Evolutionary conservation across 2,113 vertebrate species (phyloP), one percentile per base, ranked within the genome.

Genomic region (Eurystomus gularis): DNA sequence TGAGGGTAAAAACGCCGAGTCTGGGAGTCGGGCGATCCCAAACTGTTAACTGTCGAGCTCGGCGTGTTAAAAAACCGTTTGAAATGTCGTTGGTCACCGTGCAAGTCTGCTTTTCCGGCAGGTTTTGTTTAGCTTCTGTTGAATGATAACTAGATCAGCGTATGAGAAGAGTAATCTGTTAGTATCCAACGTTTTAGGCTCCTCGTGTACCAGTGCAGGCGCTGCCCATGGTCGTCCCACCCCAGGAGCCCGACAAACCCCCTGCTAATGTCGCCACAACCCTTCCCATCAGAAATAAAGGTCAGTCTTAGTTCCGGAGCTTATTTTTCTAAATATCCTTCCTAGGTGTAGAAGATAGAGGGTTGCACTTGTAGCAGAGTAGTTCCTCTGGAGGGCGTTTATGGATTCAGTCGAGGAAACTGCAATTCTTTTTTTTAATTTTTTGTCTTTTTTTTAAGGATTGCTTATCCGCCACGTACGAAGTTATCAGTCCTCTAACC

Each of bases 121-220:
- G 80, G 42, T 62, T 82, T 86, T 96, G 46, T 87, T 97, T 73
- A n/a, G 88, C 90, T 84, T 94, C 84, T 95, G 1, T 92, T 86
- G 70, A 91, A 49, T 37, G 88, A 17, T 57, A 76, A 86, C 10
- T 95, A 87, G 71, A 54, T 79, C 48, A 33, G 86, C 84, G 35
- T 88, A 58, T 93, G 94, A 96, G 92, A 76, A 82, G 75, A 96
- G 83, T 97, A 94, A 96, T 89, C 61, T 90, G 31, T 94, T 78
- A 77, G 70, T 97, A 72, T 97, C 64, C 48, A 4, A 94, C 92
- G 1, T 97, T 97, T 93, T 98, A 99, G 99, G 99, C 99, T 98
- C 99, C 99, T 97, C 98, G 99, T 97, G 99, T 99, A 97, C 99
- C 99, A 98, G 99, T 99, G 98, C 99, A 99, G 98, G 99, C 99